Conservation (phyloP, 2,113 vertebrate species). For the Pelmatolapia mariae region DNA sequence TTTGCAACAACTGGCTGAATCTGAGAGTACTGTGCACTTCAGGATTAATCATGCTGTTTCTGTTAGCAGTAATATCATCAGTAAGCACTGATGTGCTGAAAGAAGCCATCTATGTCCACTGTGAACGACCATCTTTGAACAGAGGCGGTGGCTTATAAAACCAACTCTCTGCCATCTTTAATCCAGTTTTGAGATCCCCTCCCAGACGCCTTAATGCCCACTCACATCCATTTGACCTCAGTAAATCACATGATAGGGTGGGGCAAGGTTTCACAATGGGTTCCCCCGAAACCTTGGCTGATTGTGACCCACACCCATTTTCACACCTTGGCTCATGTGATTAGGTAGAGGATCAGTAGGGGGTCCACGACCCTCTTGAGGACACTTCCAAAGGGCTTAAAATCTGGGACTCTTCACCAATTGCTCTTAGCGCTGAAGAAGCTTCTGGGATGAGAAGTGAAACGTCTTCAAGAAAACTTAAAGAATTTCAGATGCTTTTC, state of each 20-base stretch:
- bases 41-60: background rate
- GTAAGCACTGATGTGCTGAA: background rate
- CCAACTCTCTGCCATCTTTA: no score
- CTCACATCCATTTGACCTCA: no score
- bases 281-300: background rate
- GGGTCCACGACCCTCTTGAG: background rate
- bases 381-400: background rate
- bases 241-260: no score
- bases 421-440: background rate
- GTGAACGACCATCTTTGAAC: no score
- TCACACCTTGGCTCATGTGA: rapidly evolving
- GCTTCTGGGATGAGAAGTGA: background rate
- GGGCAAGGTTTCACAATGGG: no score
- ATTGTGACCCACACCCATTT: rapidly evolving
- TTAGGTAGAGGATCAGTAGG: background rate
- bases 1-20: background rate
- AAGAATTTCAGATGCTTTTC: background rate
- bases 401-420: background rate
- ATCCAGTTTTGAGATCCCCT: no score
- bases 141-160: no score
- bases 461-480: background rate
- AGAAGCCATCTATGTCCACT: no score
- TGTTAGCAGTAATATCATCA: background rate
- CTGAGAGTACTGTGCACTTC: background rate
- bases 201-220: no score